phyloP scores from a whole-genome alignment of 2,797 vertebrate species.

The Tangara arthus region DNA sequence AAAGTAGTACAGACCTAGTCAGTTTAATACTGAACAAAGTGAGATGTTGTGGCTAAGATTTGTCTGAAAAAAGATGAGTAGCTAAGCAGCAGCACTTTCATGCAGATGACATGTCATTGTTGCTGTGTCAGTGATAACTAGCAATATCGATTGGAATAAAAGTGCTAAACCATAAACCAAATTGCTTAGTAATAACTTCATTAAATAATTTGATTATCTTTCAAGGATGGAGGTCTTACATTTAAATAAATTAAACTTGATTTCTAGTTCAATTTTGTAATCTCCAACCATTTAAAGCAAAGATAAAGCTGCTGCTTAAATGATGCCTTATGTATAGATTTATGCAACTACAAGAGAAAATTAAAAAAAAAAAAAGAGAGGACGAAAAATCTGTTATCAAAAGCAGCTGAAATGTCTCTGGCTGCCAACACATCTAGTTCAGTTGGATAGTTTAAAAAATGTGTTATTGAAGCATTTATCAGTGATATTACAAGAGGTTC shows the following conservation, averaged over 20 bases:
- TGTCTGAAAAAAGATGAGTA: not conserved
- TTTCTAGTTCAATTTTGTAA: not conserved
- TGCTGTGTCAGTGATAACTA: not conserved
- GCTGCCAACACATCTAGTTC: not conserved
- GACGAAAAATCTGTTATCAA: not conserved
- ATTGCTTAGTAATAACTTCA: not conserved
- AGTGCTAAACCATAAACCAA: not conserved
- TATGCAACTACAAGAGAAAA: not conserved
- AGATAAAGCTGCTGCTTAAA: not conserved
- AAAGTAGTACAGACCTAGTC: not conserved
- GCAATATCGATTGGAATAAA: not conserved
- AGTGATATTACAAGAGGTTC: not conserved
- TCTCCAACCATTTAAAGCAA: not conserved
- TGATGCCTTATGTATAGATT: not conserved
- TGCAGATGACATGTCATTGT: not conserved
- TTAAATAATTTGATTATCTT: not conserved
- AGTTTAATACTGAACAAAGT: not conserved
- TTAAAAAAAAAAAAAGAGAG: no score
- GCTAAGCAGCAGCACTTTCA: not conserved
- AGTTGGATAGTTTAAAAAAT: not conserved
- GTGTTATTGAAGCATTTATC: not conserved
- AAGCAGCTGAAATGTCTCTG: not conserved
- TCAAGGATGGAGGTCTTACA: not conserved
- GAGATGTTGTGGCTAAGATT: not conserved
- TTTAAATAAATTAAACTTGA: not conserved